Base-by-base conservation (phyloP, 2,888 invertebrate species). In the Thelaira solivaga region DNA sequence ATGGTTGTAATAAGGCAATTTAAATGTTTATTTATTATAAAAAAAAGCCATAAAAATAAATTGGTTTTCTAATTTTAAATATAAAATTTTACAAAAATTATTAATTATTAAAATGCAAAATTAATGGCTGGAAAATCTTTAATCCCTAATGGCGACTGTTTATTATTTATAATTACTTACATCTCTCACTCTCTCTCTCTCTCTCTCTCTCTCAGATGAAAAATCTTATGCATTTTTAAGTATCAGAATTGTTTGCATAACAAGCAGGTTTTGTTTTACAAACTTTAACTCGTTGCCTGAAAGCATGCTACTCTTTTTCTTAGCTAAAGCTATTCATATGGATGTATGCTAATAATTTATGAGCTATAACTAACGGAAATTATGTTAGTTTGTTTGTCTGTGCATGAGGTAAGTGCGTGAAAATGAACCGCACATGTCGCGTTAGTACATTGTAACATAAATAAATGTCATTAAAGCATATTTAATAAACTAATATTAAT, bases 31-130 rank as follows among this genome's bases (percentile, higher is more conserved):
- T 55, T 62, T 53, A 47, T 53, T 47, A 31, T 2, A 8, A 83
- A 84, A 83, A 59, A 67, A 82, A 83, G 86, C 83, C 84, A 86
- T 86, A 86, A 87, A 87, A 85, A 85, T 84, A 87, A 86, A 86
- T 87, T 86, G 86, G 67, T 68, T 77, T n/a, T 61, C 36, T 64
- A 34, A 26, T 39, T 6, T 6, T 13, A 45, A 84, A 86, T 84
- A 18, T 16, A 55, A 43, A 26, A 68, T 68, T 68, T 68, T 39
- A 31, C 22, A 34, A 68, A 39, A 43, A n/a, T 65, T 49, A 18
- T 65, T 68, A 53, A 16, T 36, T 51, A 29, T 24, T 1, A 4
- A 16, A 13, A 18, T 16, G 11, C 2, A 3, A 20, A 8, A 39
- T 67, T 67, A 55, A 57, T 61, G 43, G 18, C 26, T 47, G 10